Conservation (phyloP, 1,140 invertebrate species). For the Phortica variegata region DNA sequence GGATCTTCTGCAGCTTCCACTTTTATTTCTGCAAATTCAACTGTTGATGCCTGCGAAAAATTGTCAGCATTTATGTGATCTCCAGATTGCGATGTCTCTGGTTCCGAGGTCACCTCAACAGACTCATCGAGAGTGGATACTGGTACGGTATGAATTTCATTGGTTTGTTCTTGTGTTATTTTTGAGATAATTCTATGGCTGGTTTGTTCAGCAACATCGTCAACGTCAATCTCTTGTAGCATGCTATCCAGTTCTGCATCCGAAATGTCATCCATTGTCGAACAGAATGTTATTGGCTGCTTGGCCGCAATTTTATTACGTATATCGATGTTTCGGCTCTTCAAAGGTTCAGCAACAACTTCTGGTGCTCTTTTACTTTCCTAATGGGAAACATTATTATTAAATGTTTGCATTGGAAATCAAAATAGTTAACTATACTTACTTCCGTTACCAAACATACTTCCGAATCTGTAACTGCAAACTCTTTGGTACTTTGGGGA, state of each 20-base stretch:
- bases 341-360: too few species aligned
- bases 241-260: constrained; percentile 55
- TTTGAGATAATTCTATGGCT: too few species aligned
- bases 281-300: constrained; percentile 48
- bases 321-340: too few species aligned
- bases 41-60: constrained; percentile 53
- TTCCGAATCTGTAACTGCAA: neutral
- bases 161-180: too few species aligned
- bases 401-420: too few species aligned
- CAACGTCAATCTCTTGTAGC: constrained; percentile 52
- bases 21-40: constrained; percentile 47
- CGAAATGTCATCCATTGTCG: constrained; percentile 56
- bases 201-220: constrained; percentile 25
- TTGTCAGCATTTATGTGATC: constrained; percentile 50
- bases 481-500: neutral
- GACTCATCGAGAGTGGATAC: too few species aligned
- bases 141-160: neutral
- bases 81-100: constrained; percentile 29
- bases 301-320: constrained; percentile 11
- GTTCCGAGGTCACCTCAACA: constrained; percentile 39
- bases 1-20: constrained; percentile 18
- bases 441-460: too few species aligned
- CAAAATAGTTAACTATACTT: too few species aligned
- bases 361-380: too few species aligned
- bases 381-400: too few species aligned